Evolutionary conservation across 2,797 vertebrate species (phyloP).

Genomic region (Chaunax sp.): DNA sequence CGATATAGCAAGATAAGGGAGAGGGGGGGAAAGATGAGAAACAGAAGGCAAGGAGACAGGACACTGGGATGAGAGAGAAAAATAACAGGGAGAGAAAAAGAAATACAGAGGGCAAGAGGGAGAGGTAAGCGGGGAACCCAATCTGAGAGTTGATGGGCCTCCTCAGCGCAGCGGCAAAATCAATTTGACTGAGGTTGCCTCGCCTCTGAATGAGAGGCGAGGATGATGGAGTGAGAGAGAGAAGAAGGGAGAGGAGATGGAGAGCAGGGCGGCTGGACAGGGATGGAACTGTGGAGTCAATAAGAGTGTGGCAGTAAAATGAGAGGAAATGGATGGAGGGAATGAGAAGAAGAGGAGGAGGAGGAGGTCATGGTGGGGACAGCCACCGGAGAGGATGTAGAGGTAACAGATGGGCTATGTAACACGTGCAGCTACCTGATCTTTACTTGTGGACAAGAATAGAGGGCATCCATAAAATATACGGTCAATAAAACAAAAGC

Average conservation of each 20-base stretch:
- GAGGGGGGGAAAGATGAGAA: slow-evolving; percentile 22
- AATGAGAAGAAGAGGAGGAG: slow-evolving; percentile 17
- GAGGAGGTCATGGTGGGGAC: slow-evolving; percentile 64
- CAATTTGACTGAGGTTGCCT: slow-evolving; percentile 79
- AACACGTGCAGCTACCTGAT: slow-evolving; percentile 10
- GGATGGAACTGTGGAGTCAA: slow-evolving; percentile 62
- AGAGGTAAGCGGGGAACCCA: slow-evolving; percentile 75
- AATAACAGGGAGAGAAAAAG: slow-evolving; percentile 41
- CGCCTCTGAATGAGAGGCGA: slow-evolving; percentile 69
- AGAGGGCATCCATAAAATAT: slow-evolving; percentile 27
- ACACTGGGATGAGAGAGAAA: slow-evolving; percentile 19
- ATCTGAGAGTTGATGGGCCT: slow-evolving; percentile 78
- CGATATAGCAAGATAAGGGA: not conserved
- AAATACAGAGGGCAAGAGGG: slow-evolving; percentile 59
- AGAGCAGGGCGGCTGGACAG: slow-evolving; percentile 49
- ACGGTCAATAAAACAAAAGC: slow-evolving; percentile 29
- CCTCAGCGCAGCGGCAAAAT: slow-evolving; percentile 79
- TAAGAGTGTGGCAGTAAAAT: slow-evolving; percentile 41
- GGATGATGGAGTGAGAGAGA: slow-evolving; percentile 65
- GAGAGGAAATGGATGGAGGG: slow-evolving; percentile 50
- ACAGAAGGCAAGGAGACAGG: slow-evolving; percentile 14
- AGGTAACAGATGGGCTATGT: slow-evolving; percentile 27
- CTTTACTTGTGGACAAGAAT: slow-evolving; percentile 42
- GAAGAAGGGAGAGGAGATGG: slow-evolving; percentile 49
- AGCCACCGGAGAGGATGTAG: slow-evolving; percentile 26